These are phyloP conservation scores for Steinernema hermaphroditum DNA, from an alignment of 2,888 invertebrate species.

Conservation along the genomic window DNA sequence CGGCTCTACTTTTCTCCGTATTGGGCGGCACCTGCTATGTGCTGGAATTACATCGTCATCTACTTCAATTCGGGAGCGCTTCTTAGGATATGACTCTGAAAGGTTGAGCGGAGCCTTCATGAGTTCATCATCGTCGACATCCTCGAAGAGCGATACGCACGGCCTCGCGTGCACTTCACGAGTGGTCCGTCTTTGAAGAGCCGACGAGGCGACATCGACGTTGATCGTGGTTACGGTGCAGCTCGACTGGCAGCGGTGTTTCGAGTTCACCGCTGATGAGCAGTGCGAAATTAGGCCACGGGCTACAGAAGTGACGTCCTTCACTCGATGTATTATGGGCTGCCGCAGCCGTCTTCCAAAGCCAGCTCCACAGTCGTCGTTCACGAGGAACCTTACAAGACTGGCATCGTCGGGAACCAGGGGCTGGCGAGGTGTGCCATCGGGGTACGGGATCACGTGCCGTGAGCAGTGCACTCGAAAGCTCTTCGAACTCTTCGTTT, in stretches of 20 bases:
- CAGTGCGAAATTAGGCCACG: neutral
- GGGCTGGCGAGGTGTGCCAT: neutral
- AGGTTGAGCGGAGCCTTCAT: neutral
- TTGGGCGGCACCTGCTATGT: neutral
- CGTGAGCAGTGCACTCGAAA: constrained; percentile 60
- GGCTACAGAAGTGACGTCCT: neutral
- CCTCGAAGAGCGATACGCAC: neutral
- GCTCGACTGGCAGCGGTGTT: constrained; percentile 2
- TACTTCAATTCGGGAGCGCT: neutral
- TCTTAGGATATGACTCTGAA: neutral
- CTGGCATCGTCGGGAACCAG: neutral
- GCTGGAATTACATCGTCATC: neutral
- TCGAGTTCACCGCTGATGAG: neutral
- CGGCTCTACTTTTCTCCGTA: neutral
- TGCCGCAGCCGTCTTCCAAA: neutral
- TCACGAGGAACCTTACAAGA: constrained; percentile 2
- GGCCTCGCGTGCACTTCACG: neutral
- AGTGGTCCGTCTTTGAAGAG: neutral
- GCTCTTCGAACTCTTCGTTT: constrained; percentile 58
- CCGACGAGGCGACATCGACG: constrained; percentile 8
- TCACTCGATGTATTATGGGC: neutral
- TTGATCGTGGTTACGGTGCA: neutral
- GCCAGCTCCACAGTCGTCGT: constrained; percentile 11
- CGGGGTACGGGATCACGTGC: constrained; percentile 40
- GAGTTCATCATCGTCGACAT: neutral